Conservation (phyloP, 1,140 invertebrate genomes). For the Copidosoma floridanum region DNA sequence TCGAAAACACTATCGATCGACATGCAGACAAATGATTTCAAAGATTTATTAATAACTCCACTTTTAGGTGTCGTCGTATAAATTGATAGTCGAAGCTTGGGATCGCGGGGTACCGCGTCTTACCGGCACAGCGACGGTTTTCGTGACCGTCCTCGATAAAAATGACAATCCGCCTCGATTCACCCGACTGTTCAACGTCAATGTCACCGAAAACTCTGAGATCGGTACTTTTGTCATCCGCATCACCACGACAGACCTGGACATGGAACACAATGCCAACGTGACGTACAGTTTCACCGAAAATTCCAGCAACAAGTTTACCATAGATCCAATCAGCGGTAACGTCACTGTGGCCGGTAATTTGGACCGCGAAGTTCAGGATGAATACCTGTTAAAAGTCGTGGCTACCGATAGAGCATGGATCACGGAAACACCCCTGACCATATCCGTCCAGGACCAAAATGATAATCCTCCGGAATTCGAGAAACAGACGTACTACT, state of each 20-base stretch:
- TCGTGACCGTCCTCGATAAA: conserved; percentile 83
- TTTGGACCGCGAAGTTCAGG: conserved; percentile 84
- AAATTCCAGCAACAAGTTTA: conserved; percentile 85
- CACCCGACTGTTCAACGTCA: conserved; percentile 87
- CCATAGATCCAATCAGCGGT: conserved; percentile 82
- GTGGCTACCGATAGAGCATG: conserved; percentile 85
- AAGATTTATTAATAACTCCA: too few relatives aligned
- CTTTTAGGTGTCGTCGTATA: conserved; percentile 74
- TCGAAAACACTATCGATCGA: too few relatives aligned
- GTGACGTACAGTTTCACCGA: conserved; percentile 85
- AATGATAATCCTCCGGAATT: conserved; percentile 94
- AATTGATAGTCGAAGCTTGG: conserved; percentile 79
- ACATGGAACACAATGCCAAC: conserved; percentile 84
- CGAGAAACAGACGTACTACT: conserved; percentile 81
- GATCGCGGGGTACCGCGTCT: conserved; percentile 79
- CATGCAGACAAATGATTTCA: too few relatives aligned
- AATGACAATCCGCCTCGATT: conserved; percentile 95
- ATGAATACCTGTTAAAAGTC: conserved; percentile 87
- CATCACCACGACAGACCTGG: conserved; percentile 87
- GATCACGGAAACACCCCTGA: conserved; percentile 83
- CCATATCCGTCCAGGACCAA: conserved; percentile 91
- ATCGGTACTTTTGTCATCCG: conserved; percentile 89
- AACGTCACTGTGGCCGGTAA: conserved; percentile 86
- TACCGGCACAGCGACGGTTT: conserved; percentile 80
- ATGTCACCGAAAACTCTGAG: conserved; percentile 93